phyloP scores from a whole-genome alignment of 1,140 invertebrate genomes.

The Popillia japonica region DNA sequence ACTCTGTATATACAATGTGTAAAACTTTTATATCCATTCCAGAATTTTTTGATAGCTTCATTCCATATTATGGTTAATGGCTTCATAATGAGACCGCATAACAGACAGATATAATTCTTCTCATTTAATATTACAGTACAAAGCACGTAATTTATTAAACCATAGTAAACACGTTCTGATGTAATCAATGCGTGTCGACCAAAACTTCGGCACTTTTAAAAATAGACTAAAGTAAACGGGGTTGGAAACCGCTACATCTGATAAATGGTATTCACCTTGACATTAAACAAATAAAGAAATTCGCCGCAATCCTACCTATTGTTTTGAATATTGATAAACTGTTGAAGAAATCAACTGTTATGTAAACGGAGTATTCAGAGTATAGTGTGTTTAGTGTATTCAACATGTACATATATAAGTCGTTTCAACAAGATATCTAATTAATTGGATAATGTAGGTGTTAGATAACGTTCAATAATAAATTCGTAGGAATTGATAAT shows the following conservation, averaged over 20 bases:
- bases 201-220: constrained; percentile 3
- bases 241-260: not conserved
- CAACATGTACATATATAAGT: not conserved
- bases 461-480: too few relatives aligned
- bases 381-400: not conserved
- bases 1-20: not conserved
- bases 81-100: not conserved
- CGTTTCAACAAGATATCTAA: not conserved
- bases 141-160: not conserved
- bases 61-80: too few relatives aligned
- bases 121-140: not conserved
- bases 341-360: not conserved
- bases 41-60: too few relatives aligned
- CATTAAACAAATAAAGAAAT: not conserved
- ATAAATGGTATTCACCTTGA: not conserved
- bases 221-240: not conserved
- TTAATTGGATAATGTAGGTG: too few relatives aligned
- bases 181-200: not conserved
- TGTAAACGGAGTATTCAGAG: not conserved
- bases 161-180: not conserved
- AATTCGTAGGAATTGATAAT: too few relatives aligned
- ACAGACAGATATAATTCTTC: not conserved
- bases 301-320: not conserved
- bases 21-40: too few relatives aligned
- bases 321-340: not conserved